phyloP scores from a whole-genome alignment of 2,113 vertebrate genomes.

The Thunnus maccoyii region DNA sequence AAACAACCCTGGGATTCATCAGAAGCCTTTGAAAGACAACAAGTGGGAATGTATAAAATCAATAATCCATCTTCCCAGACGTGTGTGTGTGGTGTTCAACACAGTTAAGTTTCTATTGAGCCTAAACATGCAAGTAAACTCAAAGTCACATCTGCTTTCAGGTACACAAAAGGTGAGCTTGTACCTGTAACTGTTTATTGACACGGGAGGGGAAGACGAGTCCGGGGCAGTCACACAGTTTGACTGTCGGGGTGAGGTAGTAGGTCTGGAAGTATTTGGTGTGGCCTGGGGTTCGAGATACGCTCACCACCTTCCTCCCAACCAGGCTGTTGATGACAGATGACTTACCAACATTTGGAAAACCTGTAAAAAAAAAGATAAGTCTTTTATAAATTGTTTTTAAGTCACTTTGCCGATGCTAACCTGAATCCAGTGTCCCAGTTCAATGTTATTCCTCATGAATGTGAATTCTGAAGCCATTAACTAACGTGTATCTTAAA shows the following conservation, averaged over 20 bases:
- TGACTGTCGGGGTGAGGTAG: slow-evolving; percentile 92
- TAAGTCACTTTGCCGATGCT: too few species aligned
- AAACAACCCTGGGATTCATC: not conserved
- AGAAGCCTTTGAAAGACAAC: not conserved
- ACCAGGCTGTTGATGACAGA: slow-evolving; percentile 93
- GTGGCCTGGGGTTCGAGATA: slow-evolving; percentile 94
- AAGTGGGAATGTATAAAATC: slow-evolving; percentile 32
- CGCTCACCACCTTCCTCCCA: slow-evolving; percentile 92
- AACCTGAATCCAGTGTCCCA: too few species aligned
- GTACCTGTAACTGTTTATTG: slow-evolving; percentile 89
- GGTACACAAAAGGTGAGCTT: not conserved
- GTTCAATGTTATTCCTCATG: too few species aligned
- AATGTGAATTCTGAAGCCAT: too few species aligned
- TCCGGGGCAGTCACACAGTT: slow-evolving; percentile 94
- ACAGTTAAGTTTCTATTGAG: slow-evolving; percentile 11
- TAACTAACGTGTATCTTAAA: too few species aligned
- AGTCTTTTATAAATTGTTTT: not conserved
- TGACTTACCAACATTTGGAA: slow-evolving; percentile 94
- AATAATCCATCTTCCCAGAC: slow-evolving; percentile 30
- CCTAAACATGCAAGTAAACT: slow-evolving; percentile 5
- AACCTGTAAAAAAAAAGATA: slow-evolving; percentile 79
- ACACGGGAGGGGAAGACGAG: slow-evolving; percentile 92
- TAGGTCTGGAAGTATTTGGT: slow-evolving; percentile 98
- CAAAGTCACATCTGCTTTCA: slow-evolving; percentile 12
- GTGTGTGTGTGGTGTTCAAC: not conserved